Percentiles rank a stretch among this genome's conserved stretches.
Evolutionary conservation across 2,797 vertebrate genomes (phyloP).

Genomic region (Platyrinchus mystaceus): DNA sequence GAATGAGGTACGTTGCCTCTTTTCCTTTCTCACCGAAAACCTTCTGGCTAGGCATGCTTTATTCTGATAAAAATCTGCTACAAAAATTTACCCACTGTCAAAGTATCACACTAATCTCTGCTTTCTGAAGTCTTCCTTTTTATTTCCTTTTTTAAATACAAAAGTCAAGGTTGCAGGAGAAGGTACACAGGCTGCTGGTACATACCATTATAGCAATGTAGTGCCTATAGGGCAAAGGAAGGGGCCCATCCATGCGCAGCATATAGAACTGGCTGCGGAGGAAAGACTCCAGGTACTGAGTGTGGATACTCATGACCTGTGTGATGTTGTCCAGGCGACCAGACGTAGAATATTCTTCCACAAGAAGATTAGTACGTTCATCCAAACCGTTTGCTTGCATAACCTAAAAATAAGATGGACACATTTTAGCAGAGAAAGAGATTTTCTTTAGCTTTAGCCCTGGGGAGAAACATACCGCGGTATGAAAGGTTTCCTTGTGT

Average conservation of each 20-base stretch:
- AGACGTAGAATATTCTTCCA: slow-evolving; percentile 83
- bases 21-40: not conserved
- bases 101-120: not conserved
- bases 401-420: slow-evolving; percentile 63
- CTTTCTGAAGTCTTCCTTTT: not conserved
- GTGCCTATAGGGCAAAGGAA: slow-evolving; percentile 83
- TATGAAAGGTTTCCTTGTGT: not conserved
- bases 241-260: slow-evolving; percentile 84
- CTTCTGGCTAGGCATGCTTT: not conserved
- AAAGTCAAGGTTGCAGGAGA: not conserved
- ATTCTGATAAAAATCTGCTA: not conserved
- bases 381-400: slow-evolving; percentile 78
- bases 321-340: slow-evolving; percentile 84
- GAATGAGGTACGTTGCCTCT: not conserved
- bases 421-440: not conserved
- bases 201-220: slow-evolving; percentile 86
- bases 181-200: not conserved
- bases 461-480: rapidly evolving
- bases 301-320: slow-evolving; percentile 83
- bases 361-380: slow-evolving; percentile 79
- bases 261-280: slow-evolving; percentile 85
- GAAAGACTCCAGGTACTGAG: slow-evolving; percentile 85
- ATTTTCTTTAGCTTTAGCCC: not conserved
- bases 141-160: not conserved
- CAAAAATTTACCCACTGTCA: not conserved